phyloP scores from a whole-genome alignment of 2,797 vertebrate genomes.

The Carcharodon carcharias region DNA sequence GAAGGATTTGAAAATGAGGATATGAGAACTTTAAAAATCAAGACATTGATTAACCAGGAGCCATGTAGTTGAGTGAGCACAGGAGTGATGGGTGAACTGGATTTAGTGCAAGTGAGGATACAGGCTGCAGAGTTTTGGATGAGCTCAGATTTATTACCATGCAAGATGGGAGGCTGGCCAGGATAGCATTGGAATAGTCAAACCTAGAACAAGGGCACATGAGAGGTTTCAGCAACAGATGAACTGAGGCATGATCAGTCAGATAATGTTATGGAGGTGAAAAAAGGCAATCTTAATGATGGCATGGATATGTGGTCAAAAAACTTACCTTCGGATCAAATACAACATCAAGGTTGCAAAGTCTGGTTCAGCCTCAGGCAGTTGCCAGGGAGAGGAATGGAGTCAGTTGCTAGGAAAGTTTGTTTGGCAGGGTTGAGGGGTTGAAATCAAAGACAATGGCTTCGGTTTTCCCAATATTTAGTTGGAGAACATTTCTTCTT shows the following conservation, averaged over 20 bases:
- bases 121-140: too few species aligned
- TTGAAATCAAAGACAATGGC: neutral
- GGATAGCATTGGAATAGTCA: too few species aligned
- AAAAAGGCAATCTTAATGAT: neutral
- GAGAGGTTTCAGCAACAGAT: neutral
- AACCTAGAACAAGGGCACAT: too few species aligned
- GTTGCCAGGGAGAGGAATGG: neutral
- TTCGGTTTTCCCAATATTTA: neutral
- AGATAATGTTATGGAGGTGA: neutral
- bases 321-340: neutral
- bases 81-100: too few species aligned
- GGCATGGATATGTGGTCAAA: neutral
- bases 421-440: too few species aligned
- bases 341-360: neutral
- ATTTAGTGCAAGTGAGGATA: too few species aligned
- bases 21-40: neutral
- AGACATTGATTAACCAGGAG: neutral
- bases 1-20: neutral
- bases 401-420: neutral
- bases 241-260: neutral
- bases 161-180: too few species aligned
- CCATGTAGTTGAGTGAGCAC: too few species aligned
- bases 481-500: neutral
- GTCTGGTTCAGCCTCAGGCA: neutral
- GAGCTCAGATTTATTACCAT: too few species aligned